Evolutionary conservation across 2,113 vertebrate species (phyloP), one percentile per base, ranked within the genome.

Genomic region (Etheostoma cragini): DNA sequence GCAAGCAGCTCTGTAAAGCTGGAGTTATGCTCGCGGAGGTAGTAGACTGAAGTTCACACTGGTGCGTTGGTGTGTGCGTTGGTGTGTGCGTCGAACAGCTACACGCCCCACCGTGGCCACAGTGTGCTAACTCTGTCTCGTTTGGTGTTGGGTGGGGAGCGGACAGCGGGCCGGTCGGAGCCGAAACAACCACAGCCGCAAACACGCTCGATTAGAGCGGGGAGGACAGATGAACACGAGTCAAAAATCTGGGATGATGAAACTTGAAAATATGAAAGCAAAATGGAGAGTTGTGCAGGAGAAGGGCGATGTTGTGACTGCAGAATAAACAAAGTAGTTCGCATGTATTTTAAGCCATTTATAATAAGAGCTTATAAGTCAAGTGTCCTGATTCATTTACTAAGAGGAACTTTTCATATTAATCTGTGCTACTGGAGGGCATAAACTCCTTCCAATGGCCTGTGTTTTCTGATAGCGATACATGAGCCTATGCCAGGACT

Each of bases 351-450:
- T 42, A 76, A 76, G 45, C 35, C 47, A 47, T 49, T 47, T 66
- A 49, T 24, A 70, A 71, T 72, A 45, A 4, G 49, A 72, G 30
- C 21, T 46, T 26, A 45, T 68, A 76, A 65, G 60, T 24, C 24
- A 78, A 84, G 67, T 56, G 22, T 74, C 65, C 61, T 65, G 42
- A 76, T 83, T 80, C 72, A 83, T 84, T 65, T 72, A 72, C 26
- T 19, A 26, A 53, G 24, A 80, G 73, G 61, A 72, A 75, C 81
- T 77, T 81, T 61, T 57, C 54, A 74, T 76, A 30, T 86, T 72
- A 87, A 71, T 90, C 79, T 35, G 58, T 74, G 77, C 69, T 50
- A 8, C 74, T 81, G 45, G 46, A 76, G 86, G 84, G 84, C 78
- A 81, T 73, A 76, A 80, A 85, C 53, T 77, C 71, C 65, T 81